Percentiles rank a stretch among this genome's conserved stretches.
phyloP scores from a whole-genome alignment of 2,797 vertebrate species.

The Nothura maculosa region DNA sequence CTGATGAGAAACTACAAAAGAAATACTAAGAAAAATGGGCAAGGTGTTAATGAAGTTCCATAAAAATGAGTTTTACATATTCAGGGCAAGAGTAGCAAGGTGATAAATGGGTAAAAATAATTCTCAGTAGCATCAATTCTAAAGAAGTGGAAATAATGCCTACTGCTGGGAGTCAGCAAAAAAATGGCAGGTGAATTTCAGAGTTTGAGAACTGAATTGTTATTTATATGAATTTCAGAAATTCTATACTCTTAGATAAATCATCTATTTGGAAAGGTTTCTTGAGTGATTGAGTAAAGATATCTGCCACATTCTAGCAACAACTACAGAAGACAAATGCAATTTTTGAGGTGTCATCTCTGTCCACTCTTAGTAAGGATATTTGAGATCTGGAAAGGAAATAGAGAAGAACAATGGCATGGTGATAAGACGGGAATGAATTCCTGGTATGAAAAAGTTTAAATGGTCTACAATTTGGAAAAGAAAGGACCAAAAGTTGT shows the following conservation, averaged over 20 bases:
- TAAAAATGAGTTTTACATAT: background rate
- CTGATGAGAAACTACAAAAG: background rate
- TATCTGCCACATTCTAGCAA: background rate
- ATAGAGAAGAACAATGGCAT: background rate
- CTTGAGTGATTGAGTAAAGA: background rate
- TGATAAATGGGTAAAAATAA: background rate
- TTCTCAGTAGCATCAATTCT: background rate
- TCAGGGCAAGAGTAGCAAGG: background rate
- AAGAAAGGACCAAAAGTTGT: conserved; percentile 34
- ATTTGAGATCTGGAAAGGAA: background rate
- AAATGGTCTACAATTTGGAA: conserved; percentile 27
- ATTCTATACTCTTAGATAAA: background rate
- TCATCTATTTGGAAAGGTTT: background rate
- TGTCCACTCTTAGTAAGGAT: background rate
- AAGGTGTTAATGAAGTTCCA: background rate
- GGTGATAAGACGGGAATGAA: background rate
- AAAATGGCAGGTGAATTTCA: background rate
- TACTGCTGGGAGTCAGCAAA: background rate
- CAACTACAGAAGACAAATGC: background rate
- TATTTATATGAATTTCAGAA: background rate
- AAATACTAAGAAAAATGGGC: background rate
- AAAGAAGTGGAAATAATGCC: background rate
- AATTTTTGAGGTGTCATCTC: background rate
- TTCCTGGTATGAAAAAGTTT: background rate
- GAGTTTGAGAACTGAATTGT: background rate